Evolutionary conservation across 1,140 invertebrate species (phyloP), one percentile per base, ranked within the genome.

Genomic region (Drosophila pseudoananassae): DNA sequence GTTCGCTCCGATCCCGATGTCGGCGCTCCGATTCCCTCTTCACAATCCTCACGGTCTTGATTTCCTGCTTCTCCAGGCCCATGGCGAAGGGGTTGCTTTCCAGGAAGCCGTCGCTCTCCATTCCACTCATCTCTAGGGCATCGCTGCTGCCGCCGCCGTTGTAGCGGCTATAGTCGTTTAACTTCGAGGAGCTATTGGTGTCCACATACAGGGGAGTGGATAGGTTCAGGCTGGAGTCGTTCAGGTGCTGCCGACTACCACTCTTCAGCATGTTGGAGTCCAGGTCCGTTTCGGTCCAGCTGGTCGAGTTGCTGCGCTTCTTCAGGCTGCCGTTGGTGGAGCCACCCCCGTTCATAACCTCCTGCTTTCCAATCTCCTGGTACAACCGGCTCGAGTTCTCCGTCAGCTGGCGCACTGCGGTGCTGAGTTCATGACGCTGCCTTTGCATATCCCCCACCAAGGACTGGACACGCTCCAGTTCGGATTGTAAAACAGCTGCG

Each of bases 21-120:
- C 96, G 93, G 47, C 96, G 93, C 91, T 98, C 97, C 20, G 97
- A 97, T 89, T 98, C 97, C 23, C 97, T 92, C 92, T 98, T 98
- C 0, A 98, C 97, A 82, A 98, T 98, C 56, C 98, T 94, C 20
- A 98, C 97, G 1, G 98, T 98, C 93, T 98, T 97, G 23, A 97
- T 97, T 92, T 97, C 96, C 90, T 95, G 96, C 70, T 96, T 96
- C 80, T 98, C 97, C 38, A 97, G 95, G 91, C 94, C 95, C 66
- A 96, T 94, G 60, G 94, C 96, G 60, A 94, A 94, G 14, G 92
- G 92, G 73, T 91, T 91, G 51, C 78, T 87, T n/a, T 93, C 92
- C 31, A 92, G 88, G 57, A 93, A 92, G 9, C 94, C 93, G 46
- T 94, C 93, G 66, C 92, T 93, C 14, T 92, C 91, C 7, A 91